Conservation (phyloP, 2,888 invertebrate genomes). For the Ditula angustiorana region DNA sequence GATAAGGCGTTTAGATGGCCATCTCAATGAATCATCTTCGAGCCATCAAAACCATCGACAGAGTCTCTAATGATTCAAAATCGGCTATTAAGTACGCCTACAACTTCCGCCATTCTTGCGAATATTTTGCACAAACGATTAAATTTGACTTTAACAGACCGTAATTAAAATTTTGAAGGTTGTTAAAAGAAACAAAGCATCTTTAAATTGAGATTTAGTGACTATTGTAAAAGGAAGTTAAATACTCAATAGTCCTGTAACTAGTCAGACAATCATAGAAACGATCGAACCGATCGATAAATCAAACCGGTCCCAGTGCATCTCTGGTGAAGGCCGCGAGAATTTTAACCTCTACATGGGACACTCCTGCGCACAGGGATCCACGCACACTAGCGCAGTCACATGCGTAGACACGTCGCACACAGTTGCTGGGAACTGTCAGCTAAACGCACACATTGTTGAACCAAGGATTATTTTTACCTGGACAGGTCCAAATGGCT, state of each 20-base stretch:
- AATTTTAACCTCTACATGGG: constrained; percentile 72
- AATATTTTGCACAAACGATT: neutral
- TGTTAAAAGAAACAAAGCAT: neutral
- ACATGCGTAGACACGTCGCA: constrained; percentile 52
- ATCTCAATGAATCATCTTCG: constrained; percentile 32
- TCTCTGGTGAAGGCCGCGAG: constrained; percentile 82
- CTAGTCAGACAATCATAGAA: constrained; percentile 44
- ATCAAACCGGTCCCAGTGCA: constrained; percentile 75
- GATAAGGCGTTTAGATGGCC: constrained; percentile 34
- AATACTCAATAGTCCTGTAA: constrained; percentile 17
- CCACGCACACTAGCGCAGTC: constrained; percentile 60
- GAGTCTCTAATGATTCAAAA: constrained; percentile 26
- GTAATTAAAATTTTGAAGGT: neutral
- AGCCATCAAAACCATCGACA: constrained; percentile 18
- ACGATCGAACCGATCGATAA: constrained; percentile 61
- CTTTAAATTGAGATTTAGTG: neutral
- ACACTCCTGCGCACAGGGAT: constrained; percentile 71
- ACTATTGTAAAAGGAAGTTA: constrained; percentile 3
- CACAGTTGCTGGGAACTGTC: constrained; percentile 49
- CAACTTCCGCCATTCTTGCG: constrained; percentile 4
- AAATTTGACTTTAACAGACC: neutral
- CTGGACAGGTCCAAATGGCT: constrained; percentile 53
- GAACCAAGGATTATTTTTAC: constrained; percentile 65
- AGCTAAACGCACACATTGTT: constrained; percentile 53
- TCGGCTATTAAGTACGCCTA: constrained; percentile 23